Base-by-base conservation (phyloP, 2,113 vertebrate genomes). In the Amphiprion percula region DNA sequence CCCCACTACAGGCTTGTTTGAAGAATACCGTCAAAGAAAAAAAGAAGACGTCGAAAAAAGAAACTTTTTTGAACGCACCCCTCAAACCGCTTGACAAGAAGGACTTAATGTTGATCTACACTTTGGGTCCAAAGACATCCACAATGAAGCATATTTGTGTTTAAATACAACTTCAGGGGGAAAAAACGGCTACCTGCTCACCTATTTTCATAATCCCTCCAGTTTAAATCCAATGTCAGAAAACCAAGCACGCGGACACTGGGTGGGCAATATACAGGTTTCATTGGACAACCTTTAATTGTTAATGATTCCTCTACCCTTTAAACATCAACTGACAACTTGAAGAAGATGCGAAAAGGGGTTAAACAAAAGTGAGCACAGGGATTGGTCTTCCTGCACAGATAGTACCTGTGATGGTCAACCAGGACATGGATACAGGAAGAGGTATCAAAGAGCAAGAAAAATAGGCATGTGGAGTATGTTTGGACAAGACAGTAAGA, bases 91-190 rank as follows among this genome's bases (percentile, higher is more conserved):
- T 91, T 0, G 41, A 85, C 0, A 74, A 85, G n/a, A 86, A 89
- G 26, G 89, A 90, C 21, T 16, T 93, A 0, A 81, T 24, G 76
- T 19, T 84, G 39, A 91, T 93, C 3, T 83, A 86, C 1, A 93
- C 83, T 11, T 11, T 89, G 68, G 92, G 91, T 23, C 71, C 90
- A 0, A 91, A 68, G 61, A 15, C 30, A 0, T 11, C 52, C 47
- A 39, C 67, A 0, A 17, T 55, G 30, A 62, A 88, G 52, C 75
- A 79, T 1, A 0, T 88, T 24, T 79, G 24, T 16, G 87, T 93
- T 10, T 91, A 39, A 66, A 33, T 55, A 68, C 10, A 1, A 10
- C 2, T 23, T 65, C 17, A 24, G 12, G 17, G 12, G 26, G 16
- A 50, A 55, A n/a, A 54, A n/a, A 52, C 16, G 33, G 15, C 47